Conservation (phyloP, 2,797 vertebrate genomes). For the Lacerta viridis region DNA sequence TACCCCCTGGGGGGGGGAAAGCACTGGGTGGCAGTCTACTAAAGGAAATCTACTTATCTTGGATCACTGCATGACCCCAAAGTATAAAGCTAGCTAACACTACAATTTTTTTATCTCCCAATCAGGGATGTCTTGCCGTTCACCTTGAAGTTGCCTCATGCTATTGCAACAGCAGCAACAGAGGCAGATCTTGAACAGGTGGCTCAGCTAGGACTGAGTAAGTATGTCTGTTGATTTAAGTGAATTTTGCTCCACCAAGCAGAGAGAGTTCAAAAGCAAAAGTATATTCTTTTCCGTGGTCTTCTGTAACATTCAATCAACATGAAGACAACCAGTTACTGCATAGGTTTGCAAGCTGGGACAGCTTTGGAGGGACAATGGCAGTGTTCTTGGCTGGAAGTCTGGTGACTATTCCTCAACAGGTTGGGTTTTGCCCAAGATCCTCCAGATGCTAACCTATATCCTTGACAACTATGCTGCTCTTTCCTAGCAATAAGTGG, state of each 20-base stretch:
- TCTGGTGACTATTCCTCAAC: background rate
- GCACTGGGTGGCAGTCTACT: background rate
- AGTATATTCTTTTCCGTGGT: background rate
- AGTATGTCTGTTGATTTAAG: constrained; percentile 64
- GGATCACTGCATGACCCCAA: background rate
- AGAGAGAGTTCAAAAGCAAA: background rate
- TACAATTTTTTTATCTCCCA: constrained; percentile 51
- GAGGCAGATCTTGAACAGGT: constrained; percentile 93
- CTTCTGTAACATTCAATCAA: background rate
- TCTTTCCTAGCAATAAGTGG: background rate
- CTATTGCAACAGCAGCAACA: constrained; percentile 91
- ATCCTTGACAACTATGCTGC: background rate
- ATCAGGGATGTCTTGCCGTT: constrained; percentile 93
- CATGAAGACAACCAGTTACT: background rate
- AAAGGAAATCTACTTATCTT: background rate
- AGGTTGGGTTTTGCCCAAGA: too few species aligned
- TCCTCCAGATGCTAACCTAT: background rate
- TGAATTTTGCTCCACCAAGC: background rate
- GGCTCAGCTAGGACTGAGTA: constrained; percentile 93
- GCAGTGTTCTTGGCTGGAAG: background rate
- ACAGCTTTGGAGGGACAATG: too few species aligned
- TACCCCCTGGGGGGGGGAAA: too few species aligned
- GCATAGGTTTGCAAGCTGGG: background rate
- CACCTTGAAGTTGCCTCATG: constrained; percentile 92
- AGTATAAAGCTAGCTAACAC: background rate